Evolutionary conservation across 2,113 vertebrate species (phyloP), one percentile per base, ranked within the genome.

Genomic region (Datnioides undecimradiatus): DNA sequence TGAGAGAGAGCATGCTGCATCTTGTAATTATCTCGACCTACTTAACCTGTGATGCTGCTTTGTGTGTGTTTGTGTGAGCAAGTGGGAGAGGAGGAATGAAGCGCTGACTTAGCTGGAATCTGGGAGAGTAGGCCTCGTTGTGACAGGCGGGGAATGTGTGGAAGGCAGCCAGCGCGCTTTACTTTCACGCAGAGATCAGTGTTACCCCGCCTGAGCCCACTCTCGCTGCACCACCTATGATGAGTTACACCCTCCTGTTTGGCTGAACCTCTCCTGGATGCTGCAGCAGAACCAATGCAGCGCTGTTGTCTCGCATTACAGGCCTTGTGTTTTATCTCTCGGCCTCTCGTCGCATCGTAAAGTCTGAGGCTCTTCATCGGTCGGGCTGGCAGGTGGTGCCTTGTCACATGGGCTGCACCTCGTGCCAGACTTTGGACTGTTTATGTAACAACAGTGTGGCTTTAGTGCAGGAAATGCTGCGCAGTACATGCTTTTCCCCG

Each of bases 131-230:
- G 86, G 55, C 49, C 38, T 80, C 45, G 65, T 83, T 67, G 59
- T 84, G 76, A 91, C 84, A 85, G 79, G 83, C 19, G 67, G 63
- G 55, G 77, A 79, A 86, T 79, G 57, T 40, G 63, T 81, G 63
- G 75, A 87, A 49, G 63, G 17, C 31, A 8, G 73, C 73, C 70
- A 73, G 62, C 36, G n/a, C 19, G 38, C 38, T 68, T 73, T 31
- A 36, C 51, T 72, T 75, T 79, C 29, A 31, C 64, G 31, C 38
- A 64, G 19, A 68, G 55, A 80, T 71, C 17, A 23, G 49, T 21
- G 23, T 84, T 65, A 16, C 45, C 46, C 21, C 41, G 54, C 57
- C 36, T 45, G 48, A n/a, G 34, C 34, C 3, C 48, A 21, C 52
- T 13, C 17, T 49, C 33, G 29, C 19, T 19, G 10, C 36, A 21